Evolutionary conservation across 2,113 vertebrate genomes (phyloP).

Genomic region (Cyprinodon tularosa): DNA sequence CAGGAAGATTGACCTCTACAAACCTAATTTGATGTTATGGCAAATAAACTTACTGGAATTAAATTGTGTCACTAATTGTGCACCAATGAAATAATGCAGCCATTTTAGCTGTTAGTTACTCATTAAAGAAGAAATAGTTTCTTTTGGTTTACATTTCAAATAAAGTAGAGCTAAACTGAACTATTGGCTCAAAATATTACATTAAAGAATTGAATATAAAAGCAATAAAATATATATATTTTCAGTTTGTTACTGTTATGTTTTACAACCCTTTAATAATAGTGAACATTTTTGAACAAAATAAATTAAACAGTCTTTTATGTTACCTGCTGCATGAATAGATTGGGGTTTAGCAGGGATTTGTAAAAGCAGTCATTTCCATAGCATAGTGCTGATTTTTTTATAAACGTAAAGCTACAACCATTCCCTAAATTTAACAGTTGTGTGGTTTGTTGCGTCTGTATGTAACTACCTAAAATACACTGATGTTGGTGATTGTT

Average conservation of each 20-base stretch:
- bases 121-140: background rate
- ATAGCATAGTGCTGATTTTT: background rate
- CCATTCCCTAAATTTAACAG: background rate
- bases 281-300: background rate
- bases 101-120: conserved; percentile 4
- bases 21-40: no score
- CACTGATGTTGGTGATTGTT: background rate
- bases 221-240: background rate
- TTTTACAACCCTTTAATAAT: background rate
- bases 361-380: background rate
- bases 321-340: background rate
- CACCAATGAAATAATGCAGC: background rate
- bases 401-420: background rate
- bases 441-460: background rate
- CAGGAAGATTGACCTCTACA: background rate
- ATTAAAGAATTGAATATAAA: background rate
- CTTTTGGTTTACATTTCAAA: background rate
- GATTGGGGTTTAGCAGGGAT: background rate
- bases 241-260: background rate
- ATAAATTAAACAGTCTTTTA: background rate
- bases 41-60: background rate
- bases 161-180: background rate
- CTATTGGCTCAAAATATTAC: background rate
- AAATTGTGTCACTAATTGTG: background rate
- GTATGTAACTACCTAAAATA: background rate